Evolutionary conservation across 2,113 vertebrate genomes (phyloP).

Genomic region (Elachura formosa): DNA sequence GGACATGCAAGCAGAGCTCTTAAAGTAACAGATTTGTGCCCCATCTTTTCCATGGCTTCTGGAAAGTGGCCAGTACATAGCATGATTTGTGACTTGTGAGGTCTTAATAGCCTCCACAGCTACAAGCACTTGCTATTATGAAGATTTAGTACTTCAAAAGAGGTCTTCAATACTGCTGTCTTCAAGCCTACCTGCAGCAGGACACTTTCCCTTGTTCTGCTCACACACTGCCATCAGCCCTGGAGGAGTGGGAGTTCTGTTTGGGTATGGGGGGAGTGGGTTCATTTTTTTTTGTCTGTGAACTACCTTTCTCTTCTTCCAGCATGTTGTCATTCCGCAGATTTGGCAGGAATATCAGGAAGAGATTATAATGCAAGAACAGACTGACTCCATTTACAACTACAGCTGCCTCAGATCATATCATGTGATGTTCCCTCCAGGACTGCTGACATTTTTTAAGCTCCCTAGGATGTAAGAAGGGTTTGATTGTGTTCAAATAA

Average conservation of each 20-base stretch:
- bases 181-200: neutral
- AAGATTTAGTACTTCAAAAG: neutral
- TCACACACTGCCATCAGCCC: neutral
- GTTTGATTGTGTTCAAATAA: neutral
- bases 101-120: neutral
- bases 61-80: neutral
- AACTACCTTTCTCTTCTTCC: neutral
- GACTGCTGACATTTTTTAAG: neutral
- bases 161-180: neutral
- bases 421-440: neutral
- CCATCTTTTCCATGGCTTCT: neutral
- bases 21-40: neutral
- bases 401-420: neutral
- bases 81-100: neutral
- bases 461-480: neutral
- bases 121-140: neutral
- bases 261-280: rapidly evolving
- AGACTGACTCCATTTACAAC: neutral
- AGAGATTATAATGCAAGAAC: neutral
- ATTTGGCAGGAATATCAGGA: neutral
- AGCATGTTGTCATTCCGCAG: neutral
- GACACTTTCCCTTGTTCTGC: neutral
- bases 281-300: neutral
- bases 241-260: neutral
- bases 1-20: neutral